A percentile compares a stretch with the other conserved stretches of the same genome.
Conservation (phyloP, 2,888 invertebrate genomes). For the Sminthurinus aureus region DNA sequence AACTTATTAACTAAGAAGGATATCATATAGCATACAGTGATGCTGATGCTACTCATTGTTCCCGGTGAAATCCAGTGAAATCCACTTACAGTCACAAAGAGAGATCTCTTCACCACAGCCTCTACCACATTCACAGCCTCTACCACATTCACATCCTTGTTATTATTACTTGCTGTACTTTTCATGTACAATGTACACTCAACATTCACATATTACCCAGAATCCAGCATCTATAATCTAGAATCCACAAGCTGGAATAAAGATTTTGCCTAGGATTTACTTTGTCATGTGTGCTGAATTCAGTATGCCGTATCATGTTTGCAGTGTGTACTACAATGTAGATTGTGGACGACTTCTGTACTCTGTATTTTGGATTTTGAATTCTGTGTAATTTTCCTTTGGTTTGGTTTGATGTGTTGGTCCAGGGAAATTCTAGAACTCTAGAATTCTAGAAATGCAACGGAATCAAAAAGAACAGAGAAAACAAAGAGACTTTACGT, state of each 20-base stretch:
- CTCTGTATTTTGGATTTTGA: background rate
- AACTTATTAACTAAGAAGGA: no score
- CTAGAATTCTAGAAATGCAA: no score
- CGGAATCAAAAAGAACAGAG: no score
- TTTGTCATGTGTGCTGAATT: background rate
- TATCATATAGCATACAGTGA: no score
- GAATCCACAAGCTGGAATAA: background rate
- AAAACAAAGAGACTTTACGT: no score
- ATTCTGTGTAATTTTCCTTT: background rate
- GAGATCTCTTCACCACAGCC: background rate
- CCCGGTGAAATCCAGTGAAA: constrained; percentile 12
- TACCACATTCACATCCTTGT: constrained; percentile 5
- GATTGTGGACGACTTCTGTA: no score
- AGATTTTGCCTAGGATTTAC: background rate
- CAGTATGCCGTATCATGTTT: background rate
- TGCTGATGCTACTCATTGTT: background rate
- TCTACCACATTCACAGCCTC: background rate
- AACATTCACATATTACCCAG: no score
- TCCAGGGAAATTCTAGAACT: no score
- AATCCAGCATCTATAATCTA: no score
- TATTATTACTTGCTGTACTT: background rate
- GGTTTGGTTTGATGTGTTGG: background rate
- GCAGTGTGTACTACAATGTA: no score
- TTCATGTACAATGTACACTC: background rate
- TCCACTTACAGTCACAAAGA: constrained; percentile 28